Conservation (phyloP, 2,113 vertebrate genomes). For the Campylomormyrus tamandua region DNA sequence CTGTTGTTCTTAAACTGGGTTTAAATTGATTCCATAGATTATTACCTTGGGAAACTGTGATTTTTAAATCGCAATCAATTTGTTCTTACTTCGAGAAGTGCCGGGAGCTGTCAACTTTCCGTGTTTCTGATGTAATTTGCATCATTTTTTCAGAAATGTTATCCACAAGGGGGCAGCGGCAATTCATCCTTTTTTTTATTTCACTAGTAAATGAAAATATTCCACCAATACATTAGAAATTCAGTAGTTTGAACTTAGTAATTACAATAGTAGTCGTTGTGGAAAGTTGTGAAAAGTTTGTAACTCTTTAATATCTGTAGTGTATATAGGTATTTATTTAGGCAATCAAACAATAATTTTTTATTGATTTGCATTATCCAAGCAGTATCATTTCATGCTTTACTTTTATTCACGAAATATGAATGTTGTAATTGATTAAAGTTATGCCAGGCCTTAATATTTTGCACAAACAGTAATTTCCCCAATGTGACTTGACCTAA, state of each 20-base stretch:
- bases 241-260: slow-evolving; percentile 22
- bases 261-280: background rate
- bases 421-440: background rate
- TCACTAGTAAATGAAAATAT: slow-evolving; percentile 26
- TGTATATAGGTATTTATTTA: background rate
- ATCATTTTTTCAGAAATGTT: background rate
- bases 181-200: slow-evolving; percentile 1
- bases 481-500: background rate
- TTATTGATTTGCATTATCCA: background rate
- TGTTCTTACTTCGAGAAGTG: background rate
- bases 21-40: background rate
- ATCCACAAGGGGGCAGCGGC: slow-evolving; percentile 29
- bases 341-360: slow-evolving; percentile 2
- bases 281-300: background rate
- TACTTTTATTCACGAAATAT: background rate
- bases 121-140: background rate
- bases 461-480: background rate
- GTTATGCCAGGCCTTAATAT: background rate
- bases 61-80: background rate
- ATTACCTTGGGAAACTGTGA: background rate
- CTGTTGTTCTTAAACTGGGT: background rate
- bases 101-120: background rate
- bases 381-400: background rate
- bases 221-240: slow-evolving; percentile 27
- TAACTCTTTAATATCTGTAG: background rate